Percentiles rank a stretch among this genome's conserved stretches.
Evolutionary conservation across 2,888 invertebrate species (phyloP).

Genomic region (Epinotia nisella): DNA sequence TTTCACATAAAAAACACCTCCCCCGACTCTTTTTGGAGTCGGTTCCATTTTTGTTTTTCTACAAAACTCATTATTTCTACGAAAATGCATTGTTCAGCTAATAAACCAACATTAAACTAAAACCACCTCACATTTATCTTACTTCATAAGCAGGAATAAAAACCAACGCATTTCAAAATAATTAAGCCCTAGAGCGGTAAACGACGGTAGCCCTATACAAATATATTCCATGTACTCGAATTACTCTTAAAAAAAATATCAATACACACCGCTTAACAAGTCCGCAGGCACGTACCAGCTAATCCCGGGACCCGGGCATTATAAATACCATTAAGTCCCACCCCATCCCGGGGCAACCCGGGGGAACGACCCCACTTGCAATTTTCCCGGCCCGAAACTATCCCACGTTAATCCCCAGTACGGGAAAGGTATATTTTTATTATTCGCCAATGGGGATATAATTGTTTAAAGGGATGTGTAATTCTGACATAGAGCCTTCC

Average conservation of each 20-base stretch:
- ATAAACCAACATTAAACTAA: neutral
- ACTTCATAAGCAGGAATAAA: neutral
- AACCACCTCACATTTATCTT: neutral
- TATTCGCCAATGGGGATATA: conserved; percentile 67
- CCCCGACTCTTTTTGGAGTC: neutral
- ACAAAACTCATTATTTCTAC: neutral
- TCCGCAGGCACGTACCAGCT: conserved; percentile 58
- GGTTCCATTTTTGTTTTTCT: neutral
- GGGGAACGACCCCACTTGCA: conserved; percentile 57
- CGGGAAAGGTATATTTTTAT: conserved; percentile 68
- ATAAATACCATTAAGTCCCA: conserved; percentile 72
- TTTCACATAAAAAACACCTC: no score
- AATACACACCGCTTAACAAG: conserved; percentile 54
- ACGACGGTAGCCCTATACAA: conserved; percentile 10
- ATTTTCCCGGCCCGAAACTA: conserved; percentile 72
- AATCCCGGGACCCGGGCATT: conserved; percentile 68
- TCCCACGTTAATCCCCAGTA: conserved; percentile 71
- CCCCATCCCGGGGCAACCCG: conserved; percentile 49
- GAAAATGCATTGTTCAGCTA: neutral
- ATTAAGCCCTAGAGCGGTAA: conserved; percentile 26
- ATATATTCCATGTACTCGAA: neutral
- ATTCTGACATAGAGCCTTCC: neutral
- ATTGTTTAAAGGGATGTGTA: conserved; percentile 57
- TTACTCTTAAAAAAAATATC: conserved; percentile 35
- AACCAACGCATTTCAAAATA: neutral